phyloP scores from a whole-genome alignment of 2,888 invertebrate genomes.

The Campoplex capitator region DNA sequence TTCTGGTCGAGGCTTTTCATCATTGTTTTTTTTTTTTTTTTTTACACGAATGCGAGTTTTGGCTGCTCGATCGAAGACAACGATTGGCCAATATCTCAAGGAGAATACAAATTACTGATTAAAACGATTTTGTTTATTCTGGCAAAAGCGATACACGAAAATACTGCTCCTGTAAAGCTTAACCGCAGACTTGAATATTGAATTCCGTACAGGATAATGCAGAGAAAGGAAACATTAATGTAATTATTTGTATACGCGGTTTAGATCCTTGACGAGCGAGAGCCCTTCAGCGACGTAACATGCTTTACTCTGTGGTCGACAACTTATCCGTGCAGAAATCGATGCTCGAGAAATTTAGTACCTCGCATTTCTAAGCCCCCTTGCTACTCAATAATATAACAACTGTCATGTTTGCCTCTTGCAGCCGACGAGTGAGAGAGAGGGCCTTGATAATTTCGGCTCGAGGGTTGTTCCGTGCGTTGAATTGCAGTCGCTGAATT shows the following conservation, averaged over 20 bases:
- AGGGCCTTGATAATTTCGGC: slow-evolving; percentile 38
- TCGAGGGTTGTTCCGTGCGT: slow-evolving; percentile 1
- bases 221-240: slow-evolving; percentile 53
- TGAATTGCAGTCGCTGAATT: neutral
- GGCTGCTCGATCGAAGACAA: neutral
- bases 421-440: slow-evolving; percentile 12
- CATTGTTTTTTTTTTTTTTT: neutral
- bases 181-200: neutral
- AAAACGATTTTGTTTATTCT: neutral
- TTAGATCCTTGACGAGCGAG: slow-evolving; percentile 52
- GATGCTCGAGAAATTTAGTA: slow-evolving; percentile 57
- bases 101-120: neutral
- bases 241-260: slow-evolving; percentile 62
- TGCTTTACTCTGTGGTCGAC: slow-evolving; percentile 55
- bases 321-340: slow-evolving; percentile 64
- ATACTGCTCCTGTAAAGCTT: neutral
- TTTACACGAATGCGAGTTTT: too few species aligned
- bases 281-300: slow-evolving; percentile 50
- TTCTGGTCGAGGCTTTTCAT: neutral
- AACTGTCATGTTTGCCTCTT: slow-evolving; percentile 29
- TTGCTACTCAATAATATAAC: slow-evolving; percentile 28
- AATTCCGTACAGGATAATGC: slow-evolving; percentile 13
- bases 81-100: too few species aligned
- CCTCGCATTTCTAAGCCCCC: slow-evolving; percentile 43
- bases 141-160: neutral